These are phyloP conservation scores for Ennomos quercinarius DNA, from an alignment of 2,888 invertebrate species.

Conservation along the genomic window DNA sequence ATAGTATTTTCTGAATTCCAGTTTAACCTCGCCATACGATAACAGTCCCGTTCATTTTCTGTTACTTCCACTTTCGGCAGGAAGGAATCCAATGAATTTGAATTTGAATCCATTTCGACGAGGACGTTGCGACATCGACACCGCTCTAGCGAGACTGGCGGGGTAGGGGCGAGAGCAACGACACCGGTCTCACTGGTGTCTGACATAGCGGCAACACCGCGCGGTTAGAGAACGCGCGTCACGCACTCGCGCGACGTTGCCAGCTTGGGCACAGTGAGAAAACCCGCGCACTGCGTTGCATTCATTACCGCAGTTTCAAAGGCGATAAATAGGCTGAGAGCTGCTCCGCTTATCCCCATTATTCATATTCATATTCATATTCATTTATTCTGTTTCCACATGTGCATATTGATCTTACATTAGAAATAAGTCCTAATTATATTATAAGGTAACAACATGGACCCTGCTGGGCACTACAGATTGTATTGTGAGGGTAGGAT, in stretches of 20 bases:
- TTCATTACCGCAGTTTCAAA: constrained; percentile 50
- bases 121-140: constrained; percentile 59
- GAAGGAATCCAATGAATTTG: constrained; percentile 64
- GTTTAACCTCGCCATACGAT: constrained; percentile 48
- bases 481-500: no score
- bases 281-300: constrained; percentile 37
- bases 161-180: constrained; percentile 64
- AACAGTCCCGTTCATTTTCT: constrained; percentile 56
- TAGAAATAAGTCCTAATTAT: no score
- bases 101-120: constrained; percentile 69
- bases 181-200: constrained; percentile 76
- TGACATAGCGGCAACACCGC: constrained; percentile 70
- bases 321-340: constrained; percentile 58
- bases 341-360: constrained; percentile 57
- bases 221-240: constrained; percentile 37
- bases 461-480: no score
- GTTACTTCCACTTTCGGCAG: constrained; percentile 66
- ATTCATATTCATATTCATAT: no score
- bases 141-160: constrained; percentile 82
- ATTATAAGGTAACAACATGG: no score
- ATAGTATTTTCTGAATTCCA: constrained; percentile 72
- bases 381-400: no score
- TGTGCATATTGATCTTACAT: no score
- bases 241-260: constrained; percentile 49
- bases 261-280: constrained; percentile 32